Conservation (phyloP, 1,140 invertebrate species). For the Drosophila biarmipes region DNA sequence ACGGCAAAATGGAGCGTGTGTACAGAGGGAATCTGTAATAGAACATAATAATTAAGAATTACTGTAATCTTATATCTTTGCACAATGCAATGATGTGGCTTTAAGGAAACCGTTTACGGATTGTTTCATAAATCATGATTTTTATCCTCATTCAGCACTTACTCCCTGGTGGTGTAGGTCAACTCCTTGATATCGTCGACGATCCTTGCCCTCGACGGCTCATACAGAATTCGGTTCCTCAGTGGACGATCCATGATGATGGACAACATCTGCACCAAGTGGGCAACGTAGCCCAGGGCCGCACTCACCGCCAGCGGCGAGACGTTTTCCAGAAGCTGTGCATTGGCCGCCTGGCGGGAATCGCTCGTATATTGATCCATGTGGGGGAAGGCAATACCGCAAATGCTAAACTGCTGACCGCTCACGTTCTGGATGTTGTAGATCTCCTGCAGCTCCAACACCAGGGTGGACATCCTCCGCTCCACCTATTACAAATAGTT, state of each 20-base stretch:
- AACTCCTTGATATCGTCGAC: slow-evolving; percentile 91
- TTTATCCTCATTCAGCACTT: slow-evolving; percentile 82
- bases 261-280: slow-evolving; percentile 91
- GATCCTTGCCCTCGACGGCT: slow-evolving; percentile 91
- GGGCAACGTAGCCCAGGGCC: slow-evolving; percentile 92
- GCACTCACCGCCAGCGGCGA: slow-evolving; percentile 89
- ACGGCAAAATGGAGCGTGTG: slow-evolving; percentile 87
- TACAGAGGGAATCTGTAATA: slow-evolving; percentile 91
- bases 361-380: slow-evolving; percentile 86
- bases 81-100: too few species aligned
- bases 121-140: too few species aligned
- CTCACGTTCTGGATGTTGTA: slow-evolving; percentile 84
- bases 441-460: slow-evolving; percentile 85
- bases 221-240: slow-evolving; percentile 90
- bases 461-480: slow-evolving; percentile 77
- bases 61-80: too few species aligned
- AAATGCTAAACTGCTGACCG: slow-evolving; percentile 87
- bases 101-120: too few species aligned
- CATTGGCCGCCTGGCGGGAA: slow-evolving; percentile 51
- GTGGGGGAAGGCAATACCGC: slow-evolving; percentile 90
- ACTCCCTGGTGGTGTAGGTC: slow-evolving; percentile 91
- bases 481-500: slow-evolving; percentile 50
- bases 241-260: slow-evolving; percentile 92
- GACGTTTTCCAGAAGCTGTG: slow-evolving; percentile 74
- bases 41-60: background rate